These are phyloP conservation scores for Acanthosepion pharaonis DNA, from an alignment of 2,888 invertebrate species.

Conservation along the genomic window DNA sequence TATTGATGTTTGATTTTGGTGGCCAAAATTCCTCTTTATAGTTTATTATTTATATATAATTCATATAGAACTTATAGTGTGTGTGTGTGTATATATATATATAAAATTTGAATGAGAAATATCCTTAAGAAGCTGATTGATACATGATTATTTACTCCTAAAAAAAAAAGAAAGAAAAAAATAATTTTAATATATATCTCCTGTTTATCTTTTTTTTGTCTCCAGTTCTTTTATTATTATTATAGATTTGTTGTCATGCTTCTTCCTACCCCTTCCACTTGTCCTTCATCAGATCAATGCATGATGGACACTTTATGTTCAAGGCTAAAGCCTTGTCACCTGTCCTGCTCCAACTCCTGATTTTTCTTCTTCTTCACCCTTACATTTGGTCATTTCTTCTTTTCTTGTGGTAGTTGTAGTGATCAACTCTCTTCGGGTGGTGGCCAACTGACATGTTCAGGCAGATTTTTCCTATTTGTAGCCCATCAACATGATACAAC, in stretches of 20 bases:
- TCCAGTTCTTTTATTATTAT: too few relatives aligned
- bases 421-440: not conserved
- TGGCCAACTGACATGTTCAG: conserved; percentile 46
- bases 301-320: not conserved
- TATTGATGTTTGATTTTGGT: too few relatives aligned
- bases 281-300: not conserved
- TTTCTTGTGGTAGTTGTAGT: not conserved
- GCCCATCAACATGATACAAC: conserved; percentile 44
- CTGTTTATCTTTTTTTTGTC: too few relatives aligned
- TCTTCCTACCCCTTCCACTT: not conserved
- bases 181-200: too few relatives aligned
- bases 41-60: too few relatives aligned
- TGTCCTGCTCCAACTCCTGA: not conserved
- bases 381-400: conserved; percentile 34
- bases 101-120: too few relatives aligned
- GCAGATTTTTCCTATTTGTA: conserved; percentile 40
- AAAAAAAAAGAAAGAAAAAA: too few relatives aligned
- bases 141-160: too few relatives aligned
- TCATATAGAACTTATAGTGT: too few relatives aligned
- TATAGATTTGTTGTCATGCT: not conserved
- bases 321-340: not conserved
- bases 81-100: too few relatives aligned
- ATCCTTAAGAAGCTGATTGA: too few relatives aligned
- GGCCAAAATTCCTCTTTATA: too few relatives aligned
- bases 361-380: not conserved